Percentiles rank a stretch among this genome's conserved stretches.
phyloP scores from a whole-genome alignment of 2,888 invertebrate species.

The Rosalia funebris region DNA sequence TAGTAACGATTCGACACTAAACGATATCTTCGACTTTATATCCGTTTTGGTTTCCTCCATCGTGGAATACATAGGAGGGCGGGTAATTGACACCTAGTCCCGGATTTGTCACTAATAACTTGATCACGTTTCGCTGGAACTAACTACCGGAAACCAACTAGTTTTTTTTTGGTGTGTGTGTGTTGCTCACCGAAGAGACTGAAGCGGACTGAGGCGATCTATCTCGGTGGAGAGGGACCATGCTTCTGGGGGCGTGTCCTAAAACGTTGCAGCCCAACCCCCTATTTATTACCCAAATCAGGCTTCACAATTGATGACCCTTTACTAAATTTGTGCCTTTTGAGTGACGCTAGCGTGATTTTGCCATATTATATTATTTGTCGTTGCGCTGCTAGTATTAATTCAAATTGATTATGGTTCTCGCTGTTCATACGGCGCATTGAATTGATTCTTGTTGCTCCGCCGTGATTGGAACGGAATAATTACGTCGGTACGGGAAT shows the following conservation, averaged over 20 bases:
- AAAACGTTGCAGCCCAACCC: conserved; percentile 44
- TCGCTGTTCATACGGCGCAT: conserved; percentile 24
- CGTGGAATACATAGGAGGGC: conserved; percentile 43
- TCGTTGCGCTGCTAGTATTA: conserved; percentile 55
- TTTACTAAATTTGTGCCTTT: conserved; percentile 45
- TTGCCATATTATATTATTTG: conserved; percentile 60
- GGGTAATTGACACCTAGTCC: background rate
- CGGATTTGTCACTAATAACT: conserved; percentile 27
- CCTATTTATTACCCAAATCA: conserved; percentile 54
- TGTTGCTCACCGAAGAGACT: conserved; percentile 43
- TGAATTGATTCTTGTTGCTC: conserved; percentile 16
- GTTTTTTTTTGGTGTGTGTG: conserved; percentile 39
- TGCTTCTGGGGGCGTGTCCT: conserved; percentile 48
- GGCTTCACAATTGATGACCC: conserved; percentile 55
- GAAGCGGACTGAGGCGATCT: conserved; percentile 47
- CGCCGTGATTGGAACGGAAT: conserved; percentile 3
- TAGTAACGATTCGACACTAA: conserved; percentile 77
- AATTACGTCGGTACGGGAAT: background rate
- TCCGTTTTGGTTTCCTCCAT: conserved; percentile 61
- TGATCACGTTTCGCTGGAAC: conserved; percentile 23
- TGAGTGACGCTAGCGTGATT: conserved; percentile 56
- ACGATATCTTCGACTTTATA: conserved; percentile 75
- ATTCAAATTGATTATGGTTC: conserved; percentile 56
- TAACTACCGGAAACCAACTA: conserved; percentile 20
- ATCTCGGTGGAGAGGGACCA: conserved; percentile 49